Evolutionary conservation across 2,888 invertebrate species (phyloP).

Genomic region (Catonia carolina): DNA sequence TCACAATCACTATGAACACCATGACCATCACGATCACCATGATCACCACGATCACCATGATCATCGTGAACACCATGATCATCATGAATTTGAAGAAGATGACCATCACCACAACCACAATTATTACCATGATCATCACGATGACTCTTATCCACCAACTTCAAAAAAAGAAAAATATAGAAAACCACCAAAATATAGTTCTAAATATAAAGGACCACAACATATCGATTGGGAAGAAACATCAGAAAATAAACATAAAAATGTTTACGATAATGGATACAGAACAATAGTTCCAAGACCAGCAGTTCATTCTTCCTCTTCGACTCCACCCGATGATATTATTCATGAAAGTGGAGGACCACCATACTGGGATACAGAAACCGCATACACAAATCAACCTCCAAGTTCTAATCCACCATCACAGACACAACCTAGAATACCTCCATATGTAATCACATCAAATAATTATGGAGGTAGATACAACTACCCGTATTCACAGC

Average conservation of each 20-base stretch:
- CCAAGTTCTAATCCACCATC: background rate
- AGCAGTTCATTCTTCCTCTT: too few relatives aligned
- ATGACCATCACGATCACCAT: too few relatives aligned
- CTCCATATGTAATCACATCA: background rate
- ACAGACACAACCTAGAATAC: background rate
- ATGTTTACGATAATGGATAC: conserved; percentile 1
- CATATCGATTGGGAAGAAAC: conserved; percentile 20
- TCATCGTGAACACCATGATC: too few relatives aligned
- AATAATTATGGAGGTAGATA: background rate
- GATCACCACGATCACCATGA: background rate
- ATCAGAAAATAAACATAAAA: background rate
- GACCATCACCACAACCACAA: background rate
- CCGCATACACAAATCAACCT: background rate
- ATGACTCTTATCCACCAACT: background rate
- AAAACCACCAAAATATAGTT: background rate
- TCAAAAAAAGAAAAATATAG: too few relatives aligned
- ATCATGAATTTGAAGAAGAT: conserved; percentile 8
- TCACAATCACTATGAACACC: too few relatives aligned
- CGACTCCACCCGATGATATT: too few relatives aligned
- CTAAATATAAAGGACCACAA: background rate
- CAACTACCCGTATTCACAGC: background rate
- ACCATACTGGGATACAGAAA: background rate
- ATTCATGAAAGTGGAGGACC: background rate
- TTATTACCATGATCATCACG: background rate
- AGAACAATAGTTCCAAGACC: background rate